Conservation (phyloP, 2,888 invertebrate species). For the Troilus luridus region DNA sequence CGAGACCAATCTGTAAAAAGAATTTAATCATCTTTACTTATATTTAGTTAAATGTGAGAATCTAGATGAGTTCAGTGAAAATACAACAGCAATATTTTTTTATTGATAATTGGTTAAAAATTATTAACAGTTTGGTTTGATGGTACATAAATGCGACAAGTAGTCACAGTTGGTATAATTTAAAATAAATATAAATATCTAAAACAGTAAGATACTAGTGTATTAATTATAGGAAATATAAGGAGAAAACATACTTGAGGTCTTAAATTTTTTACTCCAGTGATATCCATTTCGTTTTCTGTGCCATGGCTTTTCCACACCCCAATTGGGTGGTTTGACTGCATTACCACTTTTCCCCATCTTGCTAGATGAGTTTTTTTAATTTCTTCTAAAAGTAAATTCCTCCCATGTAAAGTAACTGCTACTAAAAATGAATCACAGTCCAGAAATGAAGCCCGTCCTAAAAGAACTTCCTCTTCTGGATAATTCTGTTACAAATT, state of each 20-base stretch:
- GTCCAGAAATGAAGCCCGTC: conserved; percentile 62
- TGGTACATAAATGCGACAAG: too few species aligned
- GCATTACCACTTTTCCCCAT: conserved; percentile 61
- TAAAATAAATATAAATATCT: too few species aligned
- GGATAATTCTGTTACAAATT: conserved; percentile 61
- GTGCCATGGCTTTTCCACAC: conserved; percentile 64
- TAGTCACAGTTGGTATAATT: too few species aligned
- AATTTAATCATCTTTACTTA: not conserved
- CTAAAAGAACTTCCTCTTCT: conserved; percentile 64
- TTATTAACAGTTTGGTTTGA: too few species aligned
- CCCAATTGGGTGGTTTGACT: conserved; percentile 60
- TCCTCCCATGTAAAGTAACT: conserved; percentile 63
- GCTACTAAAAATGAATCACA: conserved; percentile 65
- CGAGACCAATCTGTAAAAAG: conserved; percentile 62
- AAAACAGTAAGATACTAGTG: too few species aligned
- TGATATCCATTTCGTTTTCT: conserved; percentile 64
- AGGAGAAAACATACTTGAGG: conserved; percentile 60
- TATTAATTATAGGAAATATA: not conserved
- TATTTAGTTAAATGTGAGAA: too few species aligned
- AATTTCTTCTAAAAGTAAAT: conserved; percentile 62
- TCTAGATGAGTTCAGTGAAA: too few species aligned
- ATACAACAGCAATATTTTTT: too few species aligned
- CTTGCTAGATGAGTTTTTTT: conserved; percentile 59
- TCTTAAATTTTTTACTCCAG: conserved; percentile 61
- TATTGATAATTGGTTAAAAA: too few species aligned